Percentiles rank a stretch among this genome's conserved stretches.
Evolutionary conservation across 1,140 invertebrate species (phyloP).

Genomic region (Aphaenogaster ashmeadi): DNA sequence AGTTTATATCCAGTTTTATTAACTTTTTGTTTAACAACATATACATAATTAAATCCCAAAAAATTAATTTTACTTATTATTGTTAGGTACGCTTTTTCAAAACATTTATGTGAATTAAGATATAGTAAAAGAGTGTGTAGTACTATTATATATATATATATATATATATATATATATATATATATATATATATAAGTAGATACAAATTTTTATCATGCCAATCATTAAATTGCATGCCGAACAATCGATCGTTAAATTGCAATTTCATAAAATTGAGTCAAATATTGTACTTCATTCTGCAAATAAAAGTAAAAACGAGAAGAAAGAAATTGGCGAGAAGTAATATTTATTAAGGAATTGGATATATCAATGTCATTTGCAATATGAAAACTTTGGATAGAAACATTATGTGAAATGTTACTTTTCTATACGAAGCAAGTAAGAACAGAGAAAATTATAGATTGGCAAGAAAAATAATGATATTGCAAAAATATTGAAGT

Average conservation of each 20-base stretch:
- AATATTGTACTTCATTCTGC: constrained; percentile 7
- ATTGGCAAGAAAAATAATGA: constrained; percentile 2
- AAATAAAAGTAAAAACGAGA: neutral
- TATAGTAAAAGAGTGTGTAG: neutral
- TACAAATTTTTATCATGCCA: neutral
- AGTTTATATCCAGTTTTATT: neutral
- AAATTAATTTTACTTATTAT: neutral
- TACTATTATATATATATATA: neutral
- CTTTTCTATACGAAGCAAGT: neutral
- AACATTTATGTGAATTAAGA: neutral
- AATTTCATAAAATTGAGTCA: neutral
- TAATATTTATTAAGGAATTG: constrained; percentile 4
- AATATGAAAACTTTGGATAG: constrained; percentile 20
- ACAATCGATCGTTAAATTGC: neutral
- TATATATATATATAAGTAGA: neutral
- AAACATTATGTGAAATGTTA: constrained; percentile 15
- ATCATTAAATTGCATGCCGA: neutral
- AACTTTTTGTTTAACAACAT: neutral
- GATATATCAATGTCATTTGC: constrained; percentile 8
- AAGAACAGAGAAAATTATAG: constrained; percentile 12
- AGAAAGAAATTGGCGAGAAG: neutral
- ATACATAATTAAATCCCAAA: neutral
- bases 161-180: neutral
- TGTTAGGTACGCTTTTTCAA: neutral
- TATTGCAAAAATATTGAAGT: neutral